These are phyloP conservation scores for Platorchestia sp. DNA, from an alignment of 1,140 invertebrate species.

Conservation along the genomic window DNA sequence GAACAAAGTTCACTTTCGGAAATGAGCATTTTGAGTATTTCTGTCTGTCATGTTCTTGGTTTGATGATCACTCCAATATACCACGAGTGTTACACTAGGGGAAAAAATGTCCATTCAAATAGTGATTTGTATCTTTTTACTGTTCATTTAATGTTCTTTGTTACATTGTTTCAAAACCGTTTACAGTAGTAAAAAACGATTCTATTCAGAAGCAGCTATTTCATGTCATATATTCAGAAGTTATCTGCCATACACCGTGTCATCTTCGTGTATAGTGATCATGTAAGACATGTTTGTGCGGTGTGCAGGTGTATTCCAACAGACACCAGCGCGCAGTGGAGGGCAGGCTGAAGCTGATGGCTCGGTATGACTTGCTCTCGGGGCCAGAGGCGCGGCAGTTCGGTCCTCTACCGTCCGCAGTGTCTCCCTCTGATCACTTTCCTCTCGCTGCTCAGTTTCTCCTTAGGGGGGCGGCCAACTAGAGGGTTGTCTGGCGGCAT, in stretches of 20 bases:
- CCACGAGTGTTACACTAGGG: no score
- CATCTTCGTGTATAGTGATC: neutral
- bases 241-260: neutral
- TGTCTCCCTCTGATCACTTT: slow-evolving; percentile 84
- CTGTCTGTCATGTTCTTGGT: no score
- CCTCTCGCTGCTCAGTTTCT: slow-evolving; percentile 78
- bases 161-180: neutral
- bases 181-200: neutral
- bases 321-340: slow-evolving; percentile 62
- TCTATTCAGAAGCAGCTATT: no score
- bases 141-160: no score
- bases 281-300: neutral
- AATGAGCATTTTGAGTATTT: no score
- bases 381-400: slow-evolving; percentile 74
- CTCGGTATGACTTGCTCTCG: slow-evolving; percentile 78
- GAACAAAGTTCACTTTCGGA: no score
- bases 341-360: slow-evolving; percentile 75
- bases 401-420: slow-evolving; percentile 81
- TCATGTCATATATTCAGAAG: neutral
- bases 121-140: no score
- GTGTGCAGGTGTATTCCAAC: neutral
- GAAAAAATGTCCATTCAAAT: no score
- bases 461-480: slow-evolving; percentile 41
- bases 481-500: neutral
- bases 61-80: no score